Conservation (phyloP, 2,797 vertebrate genomes). For the Ptychobarbus kaznakovi region DNA sequence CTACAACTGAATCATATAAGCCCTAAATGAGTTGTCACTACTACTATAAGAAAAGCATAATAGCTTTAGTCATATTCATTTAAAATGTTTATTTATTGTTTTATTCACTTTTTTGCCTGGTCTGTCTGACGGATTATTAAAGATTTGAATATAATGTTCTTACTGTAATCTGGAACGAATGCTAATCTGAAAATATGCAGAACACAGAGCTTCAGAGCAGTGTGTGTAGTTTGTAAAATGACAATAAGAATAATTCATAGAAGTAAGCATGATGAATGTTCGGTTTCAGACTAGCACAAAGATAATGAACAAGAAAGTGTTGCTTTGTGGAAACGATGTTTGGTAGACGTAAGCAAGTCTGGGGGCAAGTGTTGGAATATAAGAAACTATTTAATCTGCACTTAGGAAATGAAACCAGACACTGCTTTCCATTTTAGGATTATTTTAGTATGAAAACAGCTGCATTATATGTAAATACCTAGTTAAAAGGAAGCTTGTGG, state of each 20-base stretch:
- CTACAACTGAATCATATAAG: neutral
- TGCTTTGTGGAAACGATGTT: neutral
- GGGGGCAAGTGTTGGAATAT: neutral
- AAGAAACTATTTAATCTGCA: neutral
- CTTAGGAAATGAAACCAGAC: neutral
- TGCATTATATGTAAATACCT: neutral
- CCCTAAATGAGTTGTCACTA: neutral
- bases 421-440: neutral
- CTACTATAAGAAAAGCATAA: neutral
- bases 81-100: neutral
- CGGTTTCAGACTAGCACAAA: neutral
- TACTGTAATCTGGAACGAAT: conserved; percentile 53
- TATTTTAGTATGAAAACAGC: conserved; percentile 1
- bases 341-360: neutral
- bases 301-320: conserved; percentile 4
- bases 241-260: conserved; percentile 8
- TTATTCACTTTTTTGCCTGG: conserved; percentile 9
- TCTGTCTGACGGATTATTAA: conserved; percentile 44
- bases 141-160: conserved; percentile 53
- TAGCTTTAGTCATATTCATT: neutral
- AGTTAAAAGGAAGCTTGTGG: neutral
- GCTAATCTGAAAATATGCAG: conserved; percentile 44
- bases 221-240: neutral
- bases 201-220: conserved; percentile 40
- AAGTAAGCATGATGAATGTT: neutral